Percentiles rank a stretch among this genome's conserved stretches.
Conservation (phyloP, 1,140 invertebrate species). For the Drosophila pectinifera region DNA sequence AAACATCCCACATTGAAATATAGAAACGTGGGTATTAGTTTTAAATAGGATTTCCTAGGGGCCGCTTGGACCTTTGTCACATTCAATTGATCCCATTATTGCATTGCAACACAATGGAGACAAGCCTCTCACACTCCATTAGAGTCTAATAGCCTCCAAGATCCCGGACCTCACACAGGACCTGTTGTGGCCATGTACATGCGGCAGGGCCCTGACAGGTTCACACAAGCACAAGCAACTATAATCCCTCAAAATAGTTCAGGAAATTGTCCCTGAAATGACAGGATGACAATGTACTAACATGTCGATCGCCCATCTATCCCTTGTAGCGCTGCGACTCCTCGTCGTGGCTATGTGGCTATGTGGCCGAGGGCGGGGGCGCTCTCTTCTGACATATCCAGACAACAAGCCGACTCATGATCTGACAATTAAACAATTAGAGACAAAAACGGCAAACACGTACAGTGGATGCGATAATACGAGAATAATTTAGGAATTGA, state of each 20-base stretch:
- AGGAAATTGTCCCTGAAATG: constrained; percentile 59
- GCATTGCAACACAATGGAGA: constrained; percentile 6
- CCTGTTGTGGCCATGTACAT: constrained; percentile 37
- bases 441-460: constrained; percentile 66
- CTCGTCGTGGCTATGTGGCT: background rate
- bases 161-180: constrained; percentile 59
- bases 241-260: constrained; percentile 61
- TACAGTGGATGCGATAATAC: constrained; percentile 73
- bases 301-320: constrained; percentile 39
- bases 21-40: background rate
- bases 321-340: background rate
- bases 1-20: background rate
- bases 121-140: constrained; percentile 55
- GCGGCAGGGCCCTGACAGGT: constrained; percentile 46
- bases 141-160: constrained; percentile 27
- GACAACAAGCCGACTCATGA: constrained; percentile 60
- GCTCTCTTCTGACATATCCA: constrained; percentile 27
- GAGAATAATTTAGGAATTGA: constrained; percentile 72
- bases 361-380: constrained; percentile 25
- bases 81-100: constrained; percentile 12
- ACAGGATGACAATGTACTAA: constrained; percentile 62
- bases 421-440: constrained; percentile 81
- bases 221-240: constrained; percentile 39
- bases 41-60: background rate
- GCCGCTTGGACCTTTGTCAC: background rate